These are phyloP conservation scores for Panulirus ornatus DNA, from an alignment of 1,140 invertebrate species.

Conservation along the genomic window DNA sequence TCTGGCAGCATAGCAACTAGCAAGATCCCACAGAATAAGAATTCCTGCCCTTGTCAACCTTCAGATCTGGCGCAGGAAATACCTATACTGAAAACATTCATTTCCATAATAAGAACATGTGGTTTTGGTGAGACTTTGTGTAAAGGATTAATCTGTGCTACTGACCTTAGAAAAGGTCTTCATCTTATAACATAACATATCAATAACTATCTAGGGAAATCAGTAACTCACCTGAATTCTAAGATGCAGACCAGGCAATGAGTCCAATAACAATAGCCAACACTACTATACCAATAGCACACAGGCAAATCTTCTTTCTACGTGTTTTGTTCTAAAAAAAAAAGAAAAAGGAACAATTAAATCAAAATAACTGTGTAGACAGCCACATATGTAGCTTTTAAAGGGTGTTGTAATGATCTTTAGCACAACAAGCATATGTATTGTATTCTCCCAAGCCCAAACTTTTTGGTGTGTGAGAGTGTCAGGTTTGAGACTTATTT, in stretches of 20 bases:
- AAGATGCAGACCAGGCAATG: conserved; percentile 78
- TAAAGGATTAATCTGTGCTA: too few species aligned
- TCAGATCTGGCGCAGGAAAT: too few species aligned
- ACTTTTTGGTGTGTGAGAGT: too few species aligned
- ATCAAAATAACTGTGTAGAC: conserved; percentile 55
- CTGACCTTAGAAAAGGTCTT: background rate
- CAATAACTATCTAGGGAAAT: background rate
- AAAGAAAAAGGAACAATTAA: conserved; percentile 76
- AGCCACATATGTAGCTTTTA: conserved; percentile 55
- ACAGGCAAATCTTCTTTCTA: conserved; percentile 90
- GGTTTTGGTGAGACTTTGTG: too few species aligned
- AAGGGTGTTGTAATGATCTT: conserved; percentile 49
- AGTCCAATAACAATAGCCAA: conserved; percentile 86
- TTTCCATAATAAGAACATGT: too few species aligned
- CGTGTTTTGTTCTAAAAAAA: conserved; percentile 87
- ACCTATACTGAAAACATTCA: too few species aligned
- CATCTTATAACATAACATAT: background rate
- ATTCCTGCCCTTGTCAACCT: too few species aligned
- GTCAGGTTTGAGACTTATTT: too few species aligned
- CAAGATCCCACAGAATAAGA: background rate
- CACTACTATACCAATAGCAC: conserved; percentile 84
- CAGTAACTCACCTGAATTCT: conserved; percentile 34
- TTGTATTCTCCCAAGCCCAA: too few species aligned
- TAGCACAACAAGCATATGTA: background rate
- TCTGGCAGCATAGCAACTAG: too few species aligned